Base-by-base conservation (phyloP, 1,140 invertebrate genomes). In the Eueides isabella region DNA sequence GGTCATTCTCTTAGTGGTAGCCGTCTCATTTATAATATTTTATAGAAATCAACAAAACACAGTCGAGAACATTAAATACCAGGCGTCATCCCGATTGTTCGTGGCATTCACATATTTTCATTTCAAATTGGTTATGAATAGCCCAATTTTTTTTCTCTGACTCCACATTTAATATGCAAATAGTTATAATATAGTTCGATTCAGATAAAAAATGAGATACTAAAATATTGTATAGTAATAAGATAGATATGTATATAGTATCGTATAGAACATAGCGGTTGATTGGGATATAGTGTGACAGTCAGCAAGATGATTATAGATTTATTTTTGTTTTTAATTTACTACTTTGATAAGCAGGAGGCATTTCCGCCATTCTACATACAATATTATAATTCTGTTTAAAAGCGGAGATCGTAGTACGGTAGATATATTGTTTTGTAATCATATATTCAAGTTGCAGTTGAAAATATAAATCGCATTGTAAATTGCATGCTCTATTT, bases 1-100 rank as follows among this genome's bases (percentile, higher is more conserved):
- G 91, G 88, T 91, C 88, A 92, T 90, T 92, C 82, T 81, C 84
- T 89, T 91, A 89, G 88, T 92, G 89, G 91, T 92, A 92, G 91
- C 89, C 87, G 83, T 92, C 88, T 86, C 89, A 87, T 92, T 92
- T 88, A 92, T 91, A 92, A 92, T 92, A 92, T 92, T 92, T 92
- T 92, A 92, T 91, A 92, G 91, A 92, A 92, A 92, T 92, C 91
- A 92, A 92, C 91, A 90, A 92, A 92, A 92, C 90, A 90, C 80
- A 85, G 82, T 80, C 78, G 88, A 87, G 83, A 86, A 90, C 89
- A 91, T 92, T 91, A 92, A 87, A 81, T 84, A 92, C 86, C 85
- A 88, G 83, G 82, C 82, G 72, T 74, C 74, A 71, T 80, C 80
- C 84, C 85, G 86, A 82, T 86, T 91, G 74, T 74, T 69, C 82